Base-by-base conservation (phyloP, 2,797 vertebrate species). In the Momotus momota region DNA sequence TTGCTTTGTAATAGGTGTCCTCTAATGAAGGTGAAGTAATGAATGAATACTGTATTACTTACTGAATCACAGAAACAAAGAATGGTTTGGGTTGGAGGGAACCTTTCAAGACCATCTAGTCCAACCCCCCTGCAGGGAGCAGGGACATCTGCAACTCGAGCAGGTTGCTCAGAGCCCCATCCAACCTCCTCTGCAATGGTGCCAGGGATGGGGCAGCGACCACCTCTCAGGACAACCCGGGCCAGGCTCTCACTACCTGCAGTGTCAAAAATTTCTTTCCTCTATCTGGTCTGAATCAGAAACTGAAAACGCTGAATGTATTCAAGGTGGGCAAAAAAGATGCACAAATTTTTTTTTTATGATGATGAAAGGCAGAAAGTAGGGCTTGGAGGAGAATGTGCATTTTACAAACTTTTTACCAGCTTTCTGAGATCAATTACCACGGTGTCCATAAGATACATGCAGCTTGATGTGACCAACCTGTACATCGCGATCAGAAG, bases 371-470 rank as follows among this genome's bases (percentile, higher is more conserved):
- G 33, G 4, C n/a, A 79, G 46, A 67, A 48, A 48, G 14, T 19
- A 46, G n/a, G 6, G 0, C 45, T 71, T 75, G 41, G 67, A 89
- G 38, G 7, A 71, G 48, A 74, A 89, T 19, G 6, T 67, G 18
- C 57, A 7, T 64, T 95, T 95, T 26, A 49, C 12, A 21, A 65
- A 80, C n/a, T 33, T 84, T 92, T 91, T 82, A 96, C 96, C 98
- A 98, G 97, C 98, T 98, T 97, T 97, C 98, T 98, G 98, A 98
- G 98, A 98, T 96, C 69, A 88, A 43, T 66, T 46, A 86, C 41
- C 82, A 89, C 2, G 1, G 29, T 79, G 79, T 71, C 75, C 79
- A 67, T 18, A 92, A 77, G 89, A 96, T 65, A 73, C 98, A 97
- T 98, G 98, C 98, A 98, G 96, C 52, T 90, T 69, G 82, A 96